Conservation (phyloP, 1,140 invertebrate genomes). For the Hylaeus volcanicus region DNA sequence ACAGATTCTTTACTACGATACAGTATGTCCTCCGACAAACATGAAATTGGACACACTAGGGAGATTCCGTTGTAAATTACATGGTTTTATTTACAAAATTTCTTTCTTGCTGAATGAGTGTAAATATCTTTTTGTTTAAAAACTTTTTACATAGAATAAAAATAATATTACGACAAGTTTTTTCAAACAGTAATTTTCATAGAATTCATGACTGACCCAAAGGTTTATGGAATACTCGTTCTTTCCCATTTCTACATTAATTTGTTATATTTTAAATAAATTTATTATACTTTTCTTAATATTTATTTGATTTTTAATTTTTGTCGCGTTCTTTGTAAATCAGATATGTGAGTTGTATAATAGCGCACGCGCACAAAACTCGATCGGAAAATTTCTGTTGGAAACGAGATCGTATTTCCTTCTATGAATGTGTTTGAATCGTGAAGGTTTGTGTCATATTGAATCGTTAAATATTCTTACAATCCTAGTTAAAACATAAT, state of each 20-base stretch:
- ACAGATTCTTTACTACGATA: not conserved
- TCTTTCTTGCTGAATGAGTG: too few species aligned
- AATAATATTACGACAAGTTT: too few species aligned
- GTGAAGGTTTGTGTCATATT: constrained; percentile 64
- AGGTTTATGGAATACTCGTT: too few species aligned
- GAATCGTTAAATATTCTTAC: constrained; percentile 63
- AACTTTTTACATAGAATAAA: too few species aligned
- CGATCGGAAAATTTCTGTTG: not conserved
- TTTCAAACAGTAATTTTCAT: too few species aligned
- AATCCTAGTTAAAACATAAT: constrained; percentile 51
- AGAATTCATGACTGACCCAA: too few species aligned
- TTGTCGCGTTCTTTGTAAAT: not conserved
- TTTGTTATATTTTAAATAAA: too few species aligned
- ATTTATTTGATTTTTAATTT: not conserved
- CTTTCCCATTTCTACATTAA: too few species aligned
- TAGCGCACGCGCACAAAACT: not conserved
- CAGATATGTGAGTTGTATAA: not conserved
- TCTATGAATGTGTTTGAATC: constrained; percentile 26
- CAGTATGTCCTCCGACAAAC: not conserved
- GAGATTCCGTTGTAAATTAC: too few species aligned
- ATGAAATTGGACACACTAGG: not conserved
- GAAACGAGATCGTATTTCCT: not conserved
- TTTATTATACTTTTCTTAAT: too few species aligned
- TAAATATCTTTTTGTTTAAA: too few species aligned
- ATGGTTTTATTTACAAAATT: too few species aligned